Evolutionary conservation across 2,113 vertebrate species (phyloP), one percentile per base, ranked within the genome.

Genomic region (Triplophysa siluroides): DNA sequence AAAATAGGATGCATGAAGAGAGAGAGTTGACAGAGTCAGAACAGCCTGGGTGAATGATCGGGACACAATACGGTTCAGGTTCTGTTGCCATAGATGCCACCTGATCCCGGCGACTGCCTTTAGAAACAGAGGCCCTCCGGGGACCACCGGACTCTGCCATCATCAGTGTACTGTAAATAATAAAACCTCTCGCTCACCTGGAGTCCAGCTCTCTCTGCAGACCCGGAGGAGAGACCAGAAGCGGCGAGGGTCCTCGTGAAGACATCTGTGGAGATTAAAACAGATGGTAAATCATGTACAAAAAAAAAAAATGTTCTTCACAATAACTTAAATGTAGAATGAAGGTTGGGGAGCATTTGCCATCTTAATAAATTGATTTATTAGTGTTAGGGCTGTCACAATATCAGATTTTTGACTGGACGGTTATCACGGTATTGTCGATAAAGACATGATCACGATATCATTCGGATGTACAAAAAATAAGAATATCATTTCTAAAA

Each of bases 171-270:
- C 18, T 50, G 41, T 75, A 29, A 75, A 24, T 65, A 74, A 43
- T 12, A 43, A n/a, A 74, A 74, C 38, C 33, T 45, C 66, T n/a
- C 47, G 21, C 91, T 91, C 93, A 94, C 97, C 96, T 96, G 24
- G 86, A 93, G 87, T 97, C 95, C 84, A 93, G 1, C 2, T 93
- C 90, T 87, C 95, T 96, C 83, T 94, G 94, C 1, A 93, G 91
- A 33, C 91, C 88, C 0, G 92, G 88, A 3, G 93, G 89, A 26
- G 91, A 88, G 16, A 91, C 87, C 73, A 86, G 14, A 0, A 89
- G 86, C 2, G 93, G 92, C 18, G 94, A 92, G 11, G 93, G 86
- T 47, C 93, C 94, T 86, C 92, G 91, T 21, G 94, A 93, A 13
- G 92, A 90, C 50, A 88, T 86, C 97, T 99, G 38, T 8, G 73